Percentiles rank a stretch among this genome's conserved stretches.
These are phyloP conservation scores for Chironex yamaguchii DNA, from an alignment of 30 jellyfish, hydroid and myxozoan species.

Conservation along the genomic window DNA sequence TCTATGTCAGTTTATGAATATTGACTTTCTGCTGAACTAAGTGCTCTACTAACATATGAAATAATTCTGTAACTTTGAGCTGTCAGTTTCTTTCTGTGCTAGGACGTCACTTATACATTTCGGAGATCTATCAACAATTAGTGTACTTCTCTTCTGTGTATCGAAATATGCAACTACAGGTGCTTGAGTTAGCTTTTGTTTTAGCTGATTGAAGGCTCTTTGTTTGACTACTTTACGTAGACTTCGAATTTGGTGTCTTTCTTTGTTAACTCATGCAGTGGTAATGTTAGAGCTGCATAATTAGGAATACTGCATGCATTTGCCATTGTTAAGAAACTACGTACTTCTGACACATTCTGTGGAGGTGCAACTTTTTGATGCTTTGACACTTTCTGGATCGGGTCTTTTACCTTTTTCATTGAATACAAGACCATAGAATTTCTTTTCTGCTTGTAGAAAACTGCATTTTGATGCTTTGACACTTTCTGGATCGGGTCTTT, in stretches of 20 bases:
- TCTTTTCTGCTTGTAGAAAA: conserved; percentile 1
- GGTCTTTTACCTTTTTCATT: conserved; percentile 37
- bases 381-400: conserved; percentile 31
- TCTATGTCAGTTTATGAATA: conserved; percentile 17
- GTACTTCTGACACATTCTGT: conserved; percentile 29
- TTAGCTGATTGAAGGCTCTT: conserved; percentile 10
- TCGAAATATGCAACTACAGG: background rate
- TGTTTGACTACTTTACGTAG: conserved; percentile 29
- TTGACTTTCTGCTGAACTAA: background rate
- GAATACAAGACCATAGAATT: conserved; percentile 46
- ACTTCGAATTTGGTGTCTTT: conserved; percentile 13
- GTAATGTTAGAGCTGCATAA: conserved; percentile 11
- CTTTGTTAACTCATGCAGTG: conserved; percentile 32
- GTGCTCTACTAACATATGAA: background rate
- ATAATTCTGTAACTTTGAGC: background rate
- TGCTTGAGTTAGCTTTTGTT: background rate
- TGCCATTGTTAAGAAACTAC: conserved; percentile 38
- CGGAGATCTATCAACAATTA: conserved; percentile 3
- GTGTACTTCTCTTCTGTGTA: background rate
- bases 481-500: conserved; percentile 53
- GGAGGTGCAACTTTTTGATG: conserved; percentile 25
- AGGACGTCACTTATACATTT: background rate
- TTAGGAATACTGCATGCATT: conserved; percentile 23
- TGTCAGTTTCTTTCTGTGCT: no score
- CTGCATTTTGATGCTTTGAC: conserved; percentile 23